Conservation (phyloP, 2,113 vertebrate genomes). For the Corvus cornix region DNA sequence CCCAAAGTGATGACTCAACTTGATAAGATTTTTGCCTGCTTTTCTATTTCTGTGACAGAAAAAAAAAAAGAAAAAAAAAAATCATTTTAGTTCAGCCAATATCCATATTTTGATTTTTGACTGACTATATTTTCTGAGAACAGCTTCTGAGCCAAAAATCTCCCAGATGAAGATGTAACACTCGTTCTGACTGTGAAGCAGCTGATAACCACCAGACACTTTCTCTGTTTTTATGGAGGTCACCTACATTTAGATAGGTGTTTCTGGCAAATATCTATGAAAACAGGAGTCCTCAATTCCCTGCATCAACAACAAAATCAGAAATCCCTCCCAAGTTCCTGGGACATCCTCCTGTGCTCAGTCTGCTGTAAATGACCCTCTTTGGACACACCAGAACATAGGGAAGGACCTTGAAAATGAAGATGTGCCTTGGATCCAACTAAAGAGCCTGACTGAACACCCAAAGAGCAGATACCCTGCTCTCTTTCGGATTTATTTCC, state of each 20-base stretch:
- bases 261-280: neutral
- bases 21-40: neutral
- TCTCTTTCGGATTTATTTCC: neutral
- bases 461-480: neutral
- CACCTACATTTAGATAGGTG: neutral
- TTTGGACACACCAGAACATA: neutral
- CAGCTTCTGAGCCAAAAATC: neutral
- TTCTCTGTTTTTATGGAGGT: neutral
- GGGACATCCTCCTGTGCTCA: neutral
- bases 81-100: neutral
- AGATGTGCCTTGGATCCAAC: neutral
- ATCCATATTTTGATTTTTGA: neutral
- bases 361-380: neutral
- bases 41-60: neutral
- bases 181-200: accelerated
- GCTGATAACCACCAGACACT: neutral
- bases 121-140: neutral
- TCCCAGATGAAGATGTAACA: neutral
- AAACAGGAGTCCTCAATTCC: neutral
- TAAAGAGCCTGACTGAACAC: neutral
- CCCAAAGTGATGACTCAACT: neutral
- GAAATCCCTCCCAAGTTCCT: neutral
- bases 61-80: neutral
- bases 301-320: neutral
- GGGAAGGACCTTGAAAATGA: neutral